Conservation (phyloP, 2,113 vertebrate species). For the Madoqua kirkii region DNA sequence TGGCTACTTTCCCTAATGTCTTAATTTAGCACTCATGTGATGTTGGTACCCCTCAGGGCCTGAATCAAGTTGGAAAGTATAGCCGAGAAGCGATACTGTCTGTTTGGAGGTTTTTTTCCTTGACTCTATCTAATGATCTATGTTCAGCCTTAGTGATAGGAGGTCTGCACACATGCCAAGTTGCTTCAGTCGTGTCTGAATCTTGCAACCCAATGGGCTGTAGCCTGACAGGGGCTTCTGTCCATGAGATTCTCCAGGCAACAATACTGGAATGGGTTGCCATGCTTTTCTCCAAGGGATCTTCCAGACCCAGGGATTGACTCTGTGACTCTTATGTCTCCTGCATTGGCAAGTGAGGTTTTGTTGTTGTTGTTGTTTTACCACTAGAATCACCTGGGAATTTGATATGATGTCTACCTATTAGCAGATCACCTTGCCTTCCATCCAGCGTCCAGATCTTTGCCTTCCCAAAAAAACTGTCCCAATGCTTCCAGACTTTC, state of each 20-base stretch:
- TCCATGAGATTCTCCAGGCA: not conserved
- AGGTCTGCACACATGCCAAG: not conserved
- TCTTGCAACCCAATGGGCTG: not conserved
- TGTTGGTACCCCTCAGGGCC: not conserved
- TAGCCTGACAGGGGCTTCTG: not conserved
- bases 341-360: not conserved
- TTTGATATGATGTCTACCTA: not conserved
- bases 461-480: not conserved
- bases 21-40: not conserved
- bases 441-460: not conserved
- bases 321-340: not conserved
- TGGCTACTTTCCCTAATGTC: not conserved
- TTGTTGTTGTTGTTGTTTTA: not conserved
- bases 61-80: not conserved
- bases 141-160: not conserved
- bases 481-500: not conserved
- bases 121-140: not conserved
- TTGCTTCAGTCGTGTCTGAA: not conserved
- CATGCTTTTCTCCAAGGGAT: not conserved
- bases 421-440: not conserved
- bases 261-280: not conserved
- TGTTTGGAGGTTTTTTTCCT: not conserved
- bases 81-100: not conserved
- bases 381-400: not conserved
- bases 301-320: not conserved